phyloP scores from a whole-genome alignment of 2,113 vertebrate species.

The Menidia beryllina region DNA sequence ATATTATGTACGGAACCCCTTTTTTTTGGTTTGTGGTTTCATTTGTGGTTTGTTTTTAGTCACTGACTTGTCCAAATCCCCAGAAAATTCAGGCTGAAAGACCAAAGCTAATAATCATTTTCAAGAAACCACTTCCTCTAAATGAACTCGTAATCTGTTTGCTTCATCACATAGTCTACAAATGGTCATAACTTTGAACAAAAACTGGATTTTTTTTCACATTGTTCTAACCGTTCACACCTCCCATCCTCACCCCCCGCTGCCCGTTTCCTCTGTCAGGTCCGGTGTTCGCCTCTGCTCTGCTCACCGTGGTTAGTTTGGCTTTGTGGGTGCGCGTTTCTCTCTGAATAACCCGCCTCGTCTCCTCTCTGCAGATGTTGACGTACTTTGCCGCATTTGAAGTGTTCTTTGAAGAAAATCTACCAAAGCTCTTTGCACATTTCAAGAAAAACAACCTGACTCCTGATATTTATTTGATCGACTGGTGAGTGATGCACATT shows the following conservation, averaged over 20 bases:
- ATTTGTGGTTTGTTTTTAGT: too few relatives aligned
- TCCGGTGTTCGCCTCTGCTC: neutral
- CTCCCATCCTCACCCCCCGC: neutral
- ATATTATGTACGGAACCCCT: too few relatives aligned
- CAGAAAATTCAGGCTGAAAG: too few relatives aligned
- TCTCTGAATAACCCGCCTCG: conserved; percentile 1
- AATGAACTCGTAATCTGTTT: too few relatives aligned
- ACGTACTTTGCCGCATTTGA: conserved; percentile 97
- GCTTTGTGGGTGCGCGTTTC: neutral
- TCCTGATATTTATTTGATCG: conserved; percentile 97
- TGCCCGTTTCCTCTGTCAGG: neutral
- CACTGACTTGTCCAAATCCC: too few relatives aligned
- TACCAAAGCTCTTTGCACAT: conserved; percentile 97
- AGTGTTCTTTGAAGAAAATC: conserved; percentile 98
- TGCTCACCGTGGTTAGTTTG: neutral
- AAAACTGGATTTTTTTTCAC: too few relatives aligned
- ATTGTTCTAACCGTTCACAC: neutral
- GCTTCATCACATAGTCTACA: too few relatives aligned
- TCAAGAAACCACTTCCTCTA: too few relatives aligned
- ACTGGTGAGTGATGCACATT: conserved; percentile 86
- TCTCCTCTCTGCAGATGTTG: conserved; percentile 87
- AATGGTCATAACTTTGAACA: too few relatives aligned
- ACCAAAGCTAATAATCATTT: too few relatives aligned
- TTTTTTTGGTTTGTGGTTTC: too few relatives aligned
- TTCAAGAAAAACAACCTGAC: conserved; percentile 96